These are phyloP conservation scores for Ochotona princeps DNA, from an alignment of 2,113 vertebrate genomes.

Conservation along the genomic window DNA sequence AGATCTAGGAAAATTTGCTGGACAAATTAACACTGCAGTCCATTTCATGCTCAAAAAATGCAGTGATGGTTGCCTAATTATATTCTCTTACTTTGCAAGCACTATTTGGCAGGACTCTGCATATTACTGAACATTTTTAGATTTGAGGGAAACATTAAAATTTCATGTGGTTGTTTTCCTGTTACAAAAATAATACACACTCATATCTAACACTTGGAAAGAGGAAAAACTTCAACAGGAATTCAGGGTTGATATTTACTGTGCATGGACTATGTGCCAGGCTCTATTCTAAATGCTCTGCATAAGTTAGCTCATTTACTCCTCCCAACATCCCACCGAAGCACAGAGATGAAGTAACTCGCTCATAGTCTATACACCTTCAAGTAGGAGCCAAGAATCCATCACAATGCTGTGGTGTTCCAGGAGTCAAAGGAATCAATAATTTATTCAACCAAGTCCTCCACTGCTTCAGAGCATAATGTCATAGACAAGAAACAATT, in stretches of 20 bases:
- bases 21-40: slow-evolving; percentile 36
- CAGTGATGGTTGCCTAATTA: slow-evolving; percentile 13
- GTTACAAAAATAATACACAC: slow-evolving; percentile 7
- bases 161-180: slow-evolving; percentile 24
- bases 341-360: neutral
- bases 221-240: neutral
- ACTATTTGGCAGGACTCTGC: neutral
- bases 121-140: neutral
- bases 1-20: slow-evolving; percentile 17
- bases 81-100: slow-evolving; percentile 36
- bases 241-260: slow-evolving; percentile 24
- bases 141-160: slow-evolving; percentile 42
- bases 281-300: slow-evolving; percentile 19
- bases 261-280: neutral
- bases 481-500: slow-evolving; percentile 30
- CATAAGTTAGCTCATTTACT: neutral
- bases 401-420: neutral
- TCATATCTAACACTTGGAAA: neutral
- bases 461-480: neutral
- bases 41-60: slow-evolving; percentile 38
- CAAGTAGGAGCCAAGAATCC: neutral
- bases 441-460: slow-evolving; percentile 42
- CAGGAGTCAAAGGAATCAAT: slow-evolving; percentile 24
- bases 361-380: neutral
- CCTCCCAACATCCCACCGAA: neutral